Percentiles rank a stretch among this genome's conserved stretches.
Evolutionary conservation across 2,797 vertebrate species (phyloP).

Genomic region (Xyrichtys novacula): DNA sequence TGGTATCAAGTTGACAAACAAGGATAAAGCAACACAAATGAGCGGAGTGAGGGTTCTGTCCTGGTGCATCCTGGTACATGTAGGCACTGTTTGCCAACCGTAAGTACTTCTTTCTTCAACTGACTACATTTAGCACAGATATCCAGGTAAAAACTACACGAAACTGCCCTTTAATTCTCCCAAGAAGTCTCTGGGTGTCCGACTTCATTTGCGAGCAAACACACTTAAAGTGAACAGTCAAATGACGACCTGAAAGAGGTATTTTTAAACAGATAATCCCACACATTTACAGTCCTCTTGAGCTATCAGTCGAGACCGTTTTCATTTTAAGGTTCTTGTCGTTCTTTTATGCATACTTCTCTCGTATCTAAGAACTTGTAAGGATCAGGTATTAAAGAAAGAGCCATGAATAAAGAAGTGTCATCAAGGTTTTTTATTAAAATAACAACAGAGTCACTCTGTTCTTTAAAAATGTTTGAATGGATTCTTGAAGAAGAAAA

Average conservation of each 20-base stretch:
- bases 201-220: neutral
- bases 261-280: neutral
- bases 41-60: too few relatives aligned
- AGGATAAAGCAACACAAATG: too few relatives aligned
- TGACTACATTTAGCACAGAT: neutral
- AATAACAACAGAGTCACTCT: neutral
- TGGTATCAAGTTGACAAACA: too few relatives aligned
- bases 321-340: neutral
- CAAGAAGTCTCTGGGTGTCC: neutral
- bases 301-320: neutral
- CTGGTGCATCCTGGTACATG: too few relatives aligned
- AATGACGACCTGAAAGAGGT: neutral
- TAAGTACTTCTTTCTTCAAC: too few relatives aligned
- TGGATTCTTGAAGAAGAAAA: neutral
- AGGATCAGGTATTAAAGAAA: neutral
- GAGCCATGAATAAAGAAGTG: neutral
- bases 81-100: too few relatives aligned
- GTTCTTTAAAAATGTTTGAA: constrained; percentile 7
- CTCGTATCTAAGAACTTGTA: neutral
- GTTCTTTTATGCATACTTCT: constrained; percentile 3
- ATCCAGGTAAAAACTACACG: neutral
- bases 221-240: neutral
- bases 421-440: constrained; percentile 1
- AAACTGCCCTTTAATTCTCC: neutral
- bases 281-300: neutral